Base-by-base conservation (phyloP, 2,888 invertebrate genomes). In the Sphecodes monilicornis region DNA sequence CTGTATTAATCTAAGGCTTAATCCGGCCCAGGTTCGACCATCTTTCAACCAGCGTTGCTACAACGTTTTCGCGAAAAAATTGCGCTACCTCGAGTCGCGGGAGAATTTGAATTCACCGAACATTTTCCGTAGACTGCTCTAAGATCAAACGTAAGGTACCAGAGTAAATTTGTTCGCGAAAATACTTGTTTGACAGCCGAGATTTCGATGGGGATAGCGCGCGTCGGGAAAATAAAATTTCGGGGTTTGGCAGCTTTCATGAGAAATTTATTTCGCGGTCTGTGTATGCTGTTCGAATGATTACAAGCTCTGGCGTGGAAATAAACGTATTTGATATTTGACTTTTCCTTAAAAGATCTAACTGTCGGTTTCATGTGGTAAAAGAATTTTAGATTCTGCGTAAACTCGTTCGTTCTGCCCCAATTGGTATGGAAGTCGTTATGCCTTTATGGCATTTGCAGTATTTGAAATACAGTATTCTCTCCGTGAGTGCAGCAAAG, bases 181-280 rank as follows among this genome's bases (percentile, higher is more conserved):
- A 46, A 32, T 0, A 16, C 18, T 22, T 29, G 43, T 80, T 64
- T 80, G 29, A 76, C 18, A 41, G 29, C 41, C 26, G 18, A 16
- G 11, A n/a, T 13, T 50, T 26, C 57, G 60, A 72, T 22, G 16
- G 41, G 26, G 29, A 50, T 39, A 26, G 32, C n/a, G 26, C 26
- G 68, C 2, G 46, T 57, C 26, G 54, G 29, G 29, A 60, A 50
- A 60, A 43, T 4, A 36, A 70, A 82, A 75, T 66, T 64, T 50
- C 26, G 22, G 6, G 11, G 16, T n/a, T 6, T 10, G 8, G 3
- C 18, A 66, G 43, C 26, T 50, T 4, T n/a, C n/a, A 43, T 26
- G 26, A 41, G 50, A n/a, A 29, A 60, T 36, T 43, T 69, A 32
- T 32, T 26, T 70, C n/a, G 16, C 64, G 41, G 41, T 29, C 22